Evolutionary conservation across 2,797 vertebrate genomes (phyloP), one percentile per base, ranked within the genome.

Genomic region (Urosaurus nigricauda): DNA sequence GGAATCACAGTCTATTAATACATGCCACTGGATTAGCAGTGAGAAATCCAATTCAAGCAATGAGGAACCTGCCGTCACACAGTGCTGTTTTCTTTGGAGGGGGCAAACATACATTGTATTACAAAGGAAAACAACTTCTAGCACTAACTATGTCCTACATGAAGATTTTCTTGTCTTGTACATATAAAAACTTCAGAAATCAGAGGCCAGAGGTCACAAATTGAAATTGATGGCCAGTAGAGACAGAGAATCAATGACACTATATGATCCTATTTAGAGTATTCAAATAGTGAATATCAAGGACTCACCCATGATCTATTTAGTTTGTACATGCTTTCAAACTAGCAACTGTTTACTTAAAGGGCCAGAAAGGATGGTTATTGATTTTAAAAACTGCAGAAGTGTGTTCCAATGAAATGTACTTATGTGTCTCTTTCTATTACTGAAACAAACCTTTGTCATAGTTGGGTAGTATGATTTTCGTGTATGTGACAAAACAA

Each of bases 221-320:
- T 95, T 94, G 90, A 95, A 95, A 95, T 93, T 93, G 94, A 94
- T 90, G 89, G 79, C 83, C 84, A 78, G 84, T 77, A 85, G 88
- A 94, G 92, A 88, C n/a, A 85, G 53, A 88, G 70, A 77, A 90
- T 88, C 87, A 32, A 24, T 71, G 65, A 32, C 73, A 87, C 11
- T 24, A 82, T 80, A 78, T 47, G 83, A 68, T 86, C 65, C 68
- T 78, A 40, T 88, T 81, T 82, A 60, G 73, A 37, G 71, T 88
- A 92, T 93, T 95, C 88, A 94, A 84, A 94, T 88, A 91, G 87
- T 89, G 87, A 75, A 92, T 92, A 81, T 88, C 90, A 89, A 91
- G 93, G 90, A 93, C 58, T 92, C 92, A 60, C 86, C 87, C 88
- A 40, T 92, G 92, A 88, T 94, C 88, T 90, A 84, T 91, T 91